Percentiles rank a stretch among this genome's conserved stretches.
Conservation (phyloP, 2,888 invertebrate species). For the Drosophila nr. perissopoda region DNA sequence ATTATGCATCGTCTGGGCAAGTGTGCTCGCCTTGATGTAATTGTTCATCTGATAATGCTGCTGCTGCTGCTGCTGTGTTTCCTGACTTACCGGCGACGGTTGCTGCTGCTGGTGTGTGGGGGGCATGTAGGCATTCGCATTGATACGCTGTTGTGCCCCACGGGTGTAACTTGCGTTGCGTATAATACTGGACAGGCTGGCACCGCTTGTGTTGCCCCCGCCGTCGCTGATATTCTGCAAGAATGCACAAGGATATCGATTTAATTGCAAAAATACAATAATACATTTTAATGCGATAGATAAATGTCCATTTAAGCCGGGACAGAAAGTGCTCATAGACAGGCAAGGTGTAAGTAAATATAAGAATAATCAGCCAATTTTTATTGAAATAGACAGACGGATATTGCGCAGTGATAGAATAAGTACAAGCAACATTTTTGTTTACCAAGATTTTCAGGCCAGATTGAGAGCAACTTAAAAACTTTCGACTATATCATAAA, state of each 20-base stretch:
- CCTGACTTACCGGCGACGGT: constrained; percentile 46
- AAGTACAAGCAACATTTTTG: too few species aligned
- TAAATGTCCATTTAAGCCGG: background rate
- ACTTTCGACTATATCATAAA: background rate
- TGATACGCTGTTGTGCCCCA: constrained; percentile 81
- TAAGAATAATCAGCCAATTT: background rate
- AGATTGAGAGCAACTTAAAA: background rate
- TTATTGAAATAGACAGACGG: background rate
- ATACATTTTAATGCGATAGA: background rate
- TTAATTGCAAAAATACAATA: background rate
- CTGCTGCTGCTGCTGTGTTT: constrained; percentile 72
- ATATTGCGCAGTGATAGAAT: too few species aligned
- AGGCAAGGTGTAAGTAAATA: background rate
- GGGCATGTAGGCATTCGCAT: constrained; percentile 79
- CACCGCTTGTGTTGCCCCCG: constrained; percentile 76
- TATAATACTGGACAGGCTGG: constrained; percentile 82
- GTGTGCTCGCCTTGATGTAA: constrained; percentile 68
- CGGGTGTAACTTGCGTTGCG: constrained; percentile 83
- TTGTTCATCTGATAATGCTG: constrained; percentile 79
- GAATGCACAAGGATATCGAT: background rate
- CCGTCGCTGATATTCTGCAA: constrained; percentile 81
- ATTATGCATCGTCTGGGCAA: constrained; percentile 79
- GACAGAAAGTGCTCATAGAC: background rate
- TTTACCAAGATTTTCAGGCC: too few species aligned
- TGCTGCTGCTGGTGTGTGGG: constrained; percentile 60